Conservation (phyloP, 2,797 vertebrate species). For the Semotilus atromaculatus region DNA sequence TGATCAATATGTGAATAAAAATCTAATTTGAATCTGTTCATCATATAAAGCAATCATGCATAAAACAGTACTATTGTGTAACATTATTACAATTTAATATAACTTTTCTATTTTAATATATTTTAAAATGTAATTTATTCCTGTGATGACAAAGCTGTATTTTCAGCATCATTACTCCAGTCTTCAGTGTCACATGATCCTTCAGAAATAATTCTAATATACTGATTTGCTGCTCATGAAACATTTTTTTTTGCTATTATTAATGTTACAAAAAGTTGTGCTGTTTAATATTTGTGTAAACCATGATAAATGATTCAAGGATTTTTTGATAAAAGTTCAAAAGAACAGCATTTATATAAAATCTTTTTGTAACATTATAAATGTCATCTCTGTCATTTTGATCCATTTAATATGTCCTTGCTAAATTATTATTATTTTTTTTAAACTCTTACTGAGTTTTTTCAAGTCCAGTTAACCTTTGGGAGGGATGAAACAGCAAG, state of each 20-base stretch:
- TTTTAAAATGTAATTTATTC: not conserved
- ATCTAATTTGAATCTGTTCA: too few species aligned
- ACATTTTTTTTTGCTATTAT: not conserved
- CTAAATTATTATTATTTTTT: too few species aligned
- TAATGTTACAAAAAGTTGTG: not conserved
- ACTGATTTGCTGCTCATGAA: not conserved
- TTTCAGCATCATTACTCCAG: not conserved
- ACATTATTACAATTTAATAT: not conserved
- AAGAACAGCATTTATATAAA: not conserved
- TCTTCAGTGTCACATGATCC: not conserved
- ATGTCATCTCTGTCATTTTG: not conserved
- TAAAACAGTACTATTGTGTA: not conserved
- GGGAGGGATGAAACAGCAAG: conserved; percentile 85
- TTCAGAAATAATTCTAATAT: not conserved
- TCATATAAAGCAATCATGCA: too few species aligned
- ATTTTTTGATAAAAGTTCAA: not conserved
- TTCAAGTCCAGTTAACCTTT: conserved; percentile 99
- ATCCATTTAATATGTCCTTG: too few species aligned
- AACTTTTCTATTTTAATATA: not conserved
- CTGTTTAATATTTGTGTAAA: not conserved
- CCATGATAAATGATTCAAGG: too few species aligned
- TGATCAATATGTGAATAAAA: too few species aligned
- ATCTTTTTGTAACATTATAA: not conserved
- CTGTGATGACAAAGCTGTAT: not conserved
- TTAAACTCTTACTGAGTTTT: too few species aligned